Evolutionary conservation across 2,113 vertebrate genomes (phyloP), one percentile per base, ranked within the genome.

Genomic region (Silurus glanis): DNA sequence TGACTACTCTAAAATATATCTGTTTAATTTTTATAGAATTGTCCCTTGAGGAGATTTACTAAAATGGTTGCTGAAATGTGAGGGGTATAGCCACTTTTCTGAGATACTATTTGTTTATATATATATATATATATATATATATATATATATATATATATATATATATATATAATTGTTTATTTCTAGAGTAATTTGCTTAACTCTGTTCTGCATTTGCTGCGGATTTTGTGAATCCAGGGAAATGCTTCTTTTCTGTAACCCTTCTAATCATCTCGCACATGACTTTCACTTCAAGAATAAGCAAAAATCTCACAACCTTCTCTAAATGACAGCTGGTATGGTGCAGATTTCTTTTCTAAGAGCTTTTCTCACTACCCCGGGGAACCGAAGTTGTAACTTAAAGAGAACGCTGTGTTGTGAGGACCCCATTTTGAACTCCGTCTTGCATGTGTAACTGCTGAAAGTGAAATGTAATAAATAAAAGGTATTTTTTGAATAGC

Each of bases 281-380:
- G 37, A 19, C 47, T 72, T 19, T 21, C 17, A 72, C 17, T 74
- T 19, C 37, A 71, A 21, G 45, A 49, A 49, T 74, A 21, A 47
- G 2, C 9, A 4, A 10, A 74, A 74, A 49, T 74, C 67, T 80
- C 90, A 83, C 85, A 88, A 61, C 85, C 37, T 37, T 37, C 37
- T 37, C 37, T 37, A 21, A 91, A 82, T 84, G 87, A 86, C 83
- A 81, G 78, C 71, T 69, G 80, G 37, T 58, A 7, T 1, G 80
- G 49, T 58, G 5, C 0, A 23, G 66, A 3, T 28, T 51, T 80
- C 67, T 45, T 53, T 58, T 49, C 85, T 80, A 53, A 58, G 5
- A 79, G 76, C 58, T n/a, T 66, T 61, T 59, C 6, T 56, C 58
- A 14, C 47, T 58, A 0, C 28, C 19, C 51, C 14, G 4, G n/a